Evolutionary conservation across 2,797 vertebrate genomes (phyloP).

Genomic region (Merluccius polli): DNA sequence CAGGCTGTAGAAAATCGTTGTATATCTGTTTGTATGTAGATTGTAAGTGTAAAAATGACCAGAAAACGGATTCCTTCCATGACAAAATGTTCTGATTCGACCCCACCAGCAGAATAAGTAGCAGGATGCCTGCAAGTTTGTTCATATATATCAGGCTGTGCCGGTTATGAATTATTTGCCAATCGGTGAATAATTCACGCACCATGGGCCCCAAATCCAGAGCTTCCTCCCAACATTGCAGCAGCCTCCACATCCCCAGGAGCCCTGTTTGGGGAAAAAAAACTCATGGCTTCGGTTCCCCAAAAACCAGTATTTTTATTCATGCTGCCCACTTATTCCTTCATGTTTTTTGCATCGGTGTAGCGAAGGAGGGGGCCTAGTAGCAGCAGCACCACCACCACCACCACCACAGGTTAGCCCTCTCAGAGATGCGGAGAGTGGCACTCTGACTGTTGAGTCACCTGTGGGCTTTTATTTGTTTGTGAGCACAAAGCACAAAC

Average conservation of each 20-base stretch:
- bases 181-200: conserved; percentile 54
- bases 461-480: conserved; percentile 44
- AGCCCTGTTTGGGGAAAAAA: conserved; percentile 31
- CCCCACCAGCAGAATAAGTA: neutral
- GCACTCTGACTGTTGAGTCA: conserved; percentile 43
- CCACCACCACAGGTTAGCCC: conserved; percentile 26
- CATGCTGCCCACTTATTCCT: conserved; percentile 40
- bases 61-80: no score
- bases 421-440: conserved; percentile 27
- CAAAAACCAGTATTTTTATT: conserved; percentile 47
- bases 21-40: no score
- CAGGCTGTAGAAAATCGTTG: no score
- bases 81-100: no score
- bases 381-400: no score
- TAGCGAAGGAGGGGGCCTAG: conserved; percentile 17
- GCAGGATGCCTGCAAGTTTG: neutral
- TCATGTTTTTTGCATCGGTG: conserved; percentile 51
- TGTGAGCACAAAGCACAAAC: conserved; percentile 25
- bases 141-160: conserved; percentile 20
- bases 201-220: conserved; percentile 34
- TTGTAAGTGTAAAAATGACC: no score
- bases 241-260: conserved; percentile 7
- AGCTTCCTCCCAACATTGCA: conserved; percentile 35
- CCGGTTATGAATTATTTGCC: conserved; percentile 59
- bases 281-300: conserved; percentile 21